Base-by-base conservation (phyloP, 2,888 invertebrate species). In the Thumatha senex region DNA sequence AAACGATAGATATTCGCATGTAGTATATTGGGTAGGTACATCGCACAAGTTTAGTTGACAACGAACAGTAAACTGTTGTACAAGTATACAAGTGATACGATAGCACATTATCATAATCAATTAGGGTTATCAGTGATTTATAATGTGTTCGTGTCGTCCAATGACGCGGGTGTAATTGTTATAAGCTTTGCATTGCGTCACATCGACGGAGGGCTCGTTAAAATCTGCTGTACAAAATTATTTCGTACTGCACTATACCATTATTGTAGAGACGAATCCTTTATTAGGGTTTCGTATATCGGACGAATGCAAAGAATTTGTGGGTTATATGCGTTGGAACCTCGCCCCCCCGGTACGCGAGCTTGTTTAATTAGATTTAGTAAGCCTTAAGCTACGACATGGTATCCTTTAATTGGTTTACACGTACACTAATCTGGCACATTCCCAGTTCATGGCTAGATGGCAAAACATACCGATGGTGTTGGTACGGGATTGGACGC, bases 331-430 rank as follows among this genome's bases (percentile, higher is more conserved):
- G 18, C 10, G 10, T 10, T 38, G 18, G 18, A 24, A 2, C 18
- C 18, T 5, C 18, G 18, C 18, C 3, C 18, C 18, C 5, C 18
- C 18, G 18, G 18, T 5, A 24, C 18, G 43, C 40, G 11, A 11
- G 12, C 33, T 12, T 7, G 35, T 48, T 42, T 63, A 65, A 63
- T 61, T 54, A 54, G 55, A 63, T 63, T 63, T 53, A 38, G n/a
- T n/a, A n/a, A n/a, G n/a, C n/a, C 48, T 5, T 24, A 24, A 24
- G 35, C 39, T 43, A 12, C 9, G 8, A 14, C 14, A 9, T 24
- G 36, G 15, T 40, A 49, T 41, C 15, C 34, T 48, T 42, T 58
- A 64, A 66, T 61, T 56, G 62, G 54, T 58, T 64, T 61, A 61
- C 52, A 52, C 36, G 35, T 33, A 15, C 29, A 31, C 31, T 45